Conservation (phyloP, 2,113 vertebrate species). For the Craseonycteris thonglongyai region DNA sequence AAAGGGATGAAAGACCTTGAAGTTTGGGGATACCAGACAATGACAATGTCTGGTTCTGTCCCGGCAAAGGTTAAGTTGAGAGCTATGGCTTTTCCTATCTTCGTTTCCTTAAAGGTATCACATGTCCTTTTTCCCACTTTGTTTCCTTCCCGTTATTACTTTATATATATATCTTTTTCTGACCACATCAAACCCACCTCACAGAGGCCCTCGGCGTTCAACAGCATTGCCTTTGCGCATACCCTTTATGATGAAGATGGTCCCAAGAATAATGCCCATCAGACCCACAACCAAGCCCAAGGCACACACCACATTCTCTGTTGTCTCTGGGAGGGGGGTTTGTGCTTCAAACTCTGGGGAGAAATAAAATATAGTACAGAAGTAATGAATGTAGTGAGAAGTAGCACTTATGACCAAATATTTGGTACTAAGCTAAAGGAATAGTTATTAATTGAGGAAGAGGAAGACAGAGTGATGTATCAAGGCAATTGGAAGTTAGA, state of each 20-base stretch:
- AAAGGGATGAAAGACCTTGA: background rate
- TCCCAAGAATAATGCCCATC: constrained; percentile 52
- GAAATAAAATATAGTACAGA: background rate
- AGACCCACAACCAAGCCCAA: constrained; percentile 70
- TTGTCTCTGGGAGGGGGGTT: constrained; percentile 53
- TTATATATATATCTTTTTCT: background rate
- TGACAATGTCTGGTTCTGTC: background rate
- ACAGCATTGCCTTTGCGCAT: background rate
- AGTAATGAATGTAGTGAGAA: background rate
- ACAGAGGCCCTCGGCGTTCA: constrained; percentile 35
- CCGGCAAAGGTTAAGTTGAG: background rate
- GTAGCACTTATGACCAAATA: background rate
- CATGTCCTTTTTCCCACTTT: too few relatives aligned
- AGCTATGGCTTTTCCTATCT: fast-evolving
- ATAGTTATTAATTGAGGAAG: background rate
- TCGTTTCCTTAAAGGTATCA: background rate
- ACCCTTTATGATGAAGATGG: constrained; percentile 65
- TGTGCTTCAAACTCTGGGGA: constrained; percentile 55
- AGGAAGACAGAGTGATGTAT: background rate
- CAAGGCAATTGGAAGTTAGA: background rate
- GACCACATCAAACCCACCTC: constrained; percentile 29
- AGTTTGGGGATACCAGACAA: background rate
- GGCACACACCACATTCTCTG: constrained; percentile 65
- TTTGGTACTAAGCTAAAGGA: background rate
- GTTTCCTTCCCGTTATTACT: too few relatives aligned